Evolutionary conservation across 2,113 vertebrate genomes (phyloP), one percentile per base, ranked within the genome.

Genomic region (Orientallactaga bullata): DNA sequence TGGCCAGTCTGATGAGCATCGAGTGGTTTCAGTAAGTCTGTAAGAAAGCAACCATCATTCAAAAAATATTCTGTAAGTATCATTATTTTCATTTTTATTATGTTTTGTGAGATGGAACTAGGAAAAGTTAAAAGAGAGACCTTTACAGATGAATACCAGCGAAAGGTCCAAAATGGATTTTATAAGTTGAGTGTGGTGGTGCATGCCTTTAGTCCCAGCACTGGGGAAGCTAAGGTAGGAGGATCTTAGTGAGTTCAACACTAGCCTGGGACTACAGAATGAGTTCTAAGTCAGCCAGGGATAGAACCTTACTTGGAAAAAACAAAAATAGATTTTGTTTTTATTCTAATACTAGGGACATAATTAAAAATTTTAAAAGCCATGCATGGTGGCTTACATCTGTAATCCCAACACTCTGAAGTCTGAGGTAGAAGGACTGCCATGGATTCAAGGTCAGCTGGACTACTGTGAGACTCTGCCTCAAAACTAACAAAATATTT

Each of bases 1-100:
- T 0, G 98, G 98, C 99, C 99, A 99, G 0, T 97, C 98, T 55
- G 95, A 92, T 1, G 98, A 98, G 88, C 98, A 98, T 28, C 98
- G 98, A 23, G 21, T 94, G 93, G 98, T 89, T 81, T 98, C 98
- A 1, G 97, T 97, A 32, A 93, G 35, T 71, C 99, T 99, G 88
- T 9, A 85, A 97, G 85, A 93, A 74, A 95, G 94, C 63, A 96
- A 92, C 61, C 30, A 88, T 28, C 11, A 61, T 26, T 91, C 92
- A 94, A 61, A 55, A 65, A 0, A 47, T 24, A 0, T 42, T 42
- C 35, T 18, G n/a, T 39, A 79, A 77, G 78, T 51, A 92, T n/a
- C 3, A n/a, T 9, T 15, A 47, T 30, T 0, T 26, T n/a, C 0
- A 28, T n/a, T 65, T 63, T 81, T 51, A 47, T 47, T 55, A 89